phyloP scores from a whole-genome alignment of 2,888 invertebrate species.

The Nemotelus nigrinus region DNA sequence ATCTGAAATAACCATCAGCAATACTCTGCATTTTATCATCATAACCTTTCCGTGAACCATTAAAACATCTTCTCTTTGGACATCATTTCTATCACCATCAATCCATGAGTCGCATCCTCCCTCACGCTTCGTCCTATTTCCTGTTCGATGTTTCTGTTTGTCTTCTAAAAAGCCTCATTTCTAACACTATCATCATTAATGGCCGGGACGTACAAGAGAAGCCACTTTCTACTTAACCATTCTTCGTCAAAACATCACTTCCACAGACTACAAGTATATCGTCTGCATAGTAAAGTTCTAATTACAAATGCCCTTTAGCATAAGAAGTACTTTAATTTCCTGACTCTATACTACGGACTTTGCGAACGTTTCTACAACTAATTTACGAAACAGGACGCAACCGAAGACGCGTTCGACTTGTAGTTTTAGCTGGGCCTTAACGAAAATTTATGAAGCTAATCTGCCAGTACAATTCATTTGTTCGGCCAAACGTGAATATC shows the following conservation, averaged over 20 bases:
- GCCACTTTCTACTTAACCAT: constrained; percentile 4
- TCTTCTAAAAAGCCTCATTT: background rate
- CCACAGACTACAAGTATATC: background rate
- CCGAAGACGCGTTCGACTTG: too few species aligned
- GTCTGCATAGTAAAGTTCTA: constrained; percentile 24
- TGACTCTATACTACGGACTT: constrained; percentile 1
- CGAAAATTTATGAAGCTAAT: constrained; percentile 38
- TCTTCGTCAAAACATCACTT: background rate
- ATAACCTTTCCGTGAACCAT: too few species aligned
- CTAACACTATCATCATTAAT: constrained; percentile 31
- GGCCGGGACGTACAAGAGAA: constrained; percentile 11
- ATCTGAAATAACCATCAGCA: too few species aligned
- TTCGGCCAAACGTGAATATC: background rate
- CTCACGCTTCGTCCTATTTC: too few species aligned
- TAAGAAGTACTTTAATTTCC: constrained; percentile 36
- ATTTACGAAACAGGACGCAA: too few species aligned
- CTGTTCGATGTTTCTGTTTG: background rate
- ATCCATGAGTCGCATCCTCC: too few species aligned
- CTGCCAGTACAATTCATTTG: constrained; percentile 29
- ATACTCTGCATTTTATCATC: too few species aligned
- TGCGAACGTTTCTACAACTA: too few species aligned
- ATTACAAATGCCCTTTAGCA: constrained; percentile 37
- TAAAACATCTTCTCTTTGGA: too few species aligned
- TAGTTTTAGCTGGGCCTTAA: background rate
- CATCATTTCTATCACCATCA: too few species aligned